Base-by-base conservation (phyloP, 2,888 invertebrate species). In the Noctua comes region DNA sequence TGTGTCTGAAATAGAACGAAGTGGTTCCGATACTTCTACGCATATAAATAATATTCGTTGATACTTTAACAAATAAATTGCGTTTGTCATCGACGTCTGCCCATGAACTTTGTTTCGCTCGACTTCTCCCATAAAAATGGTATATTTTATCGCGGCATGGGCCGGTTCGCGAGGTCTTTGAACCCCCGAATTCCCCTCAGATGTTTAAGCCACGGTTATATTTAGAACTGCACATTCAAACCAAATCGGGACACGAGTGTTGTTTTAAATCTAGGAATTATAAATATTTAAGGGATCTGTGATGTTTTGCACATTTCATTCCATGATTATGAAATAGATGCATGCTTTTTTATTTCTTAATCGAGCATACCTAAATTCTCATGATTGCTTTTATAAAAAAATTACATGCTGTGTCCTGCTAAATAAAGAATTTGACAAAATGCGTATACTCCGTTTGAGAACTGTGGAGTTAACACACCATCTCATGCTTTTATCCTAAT, bases 81-180 rank as follows among this genome's bases (percentile, higher is more conserved):
- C 27, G 68, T 62, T 79, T 85, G 79, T 83, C 43, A 62, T 88
- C 73, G 83, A 84, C 79, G 79, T 88, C 71, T 89, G 94, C 85
- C 93, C 94, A 88, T 95, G 95, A 94, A 93, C 93, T 94, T 94
- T 88, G 86, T 85, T 87, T 88, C 89, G 86, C 86, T 89, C 87
- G 89, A 85, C 85, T 87, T 90, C 90, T 91, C 91, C 92, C 91
- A 91, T 91, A 91, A 92, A 92, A 90, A 88, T 88, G 89, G 90
- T 90, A 90, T 91, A 90, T 89, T 89, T 91, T 91, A 92, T 91
- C 90, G 91, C 87, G 89, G 91, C 90, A 87, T 89, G 90, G 88
- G 95, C 95, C 95, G 95, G 95, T 94, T 94, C 91, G 95, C 94
- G 93, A 93, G 96, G 96, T 95, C 95, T 93, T 95, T 96, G 96